These are phyloP conservation scores for Himalopsyche tibetana DNA, from an alignment of 2,888 invertebrate species.

Conservation along the genomic window DNA sequence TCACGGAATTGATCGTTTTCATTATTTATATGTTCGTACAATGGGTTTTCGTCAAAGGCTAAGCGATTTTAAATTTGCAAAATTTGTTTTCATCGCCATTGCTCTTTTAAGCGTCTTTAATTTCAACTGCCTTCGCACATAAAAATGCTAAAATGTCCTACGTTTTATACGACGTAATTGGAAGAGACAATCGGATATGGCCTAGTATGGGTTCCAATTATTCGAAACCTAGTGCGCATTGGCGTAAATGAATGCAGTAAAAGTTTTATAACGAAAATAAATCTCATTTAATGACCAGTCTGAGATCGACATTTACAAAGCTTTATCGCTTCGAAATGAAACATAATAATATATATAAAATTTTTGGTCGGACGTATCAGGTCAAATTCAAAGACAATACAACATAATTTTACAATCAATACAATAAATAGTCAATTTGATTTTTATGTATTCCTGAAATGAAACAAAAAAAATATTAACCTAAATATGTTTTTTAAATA, in stretches of 20 bases:
- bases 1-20: too few species aligned
- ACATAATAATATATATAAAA: neutral
- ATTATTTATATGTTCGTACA: too few species aligned
- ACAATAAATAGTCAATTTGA: too few species aligned
- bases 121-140: conserved; percentile 44
- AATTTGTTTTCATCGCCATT: neutral
- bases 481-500: too few species aligned
- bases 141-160: conserved; percentile 60
- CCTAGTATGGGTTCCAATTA: conserved; percentile 64
- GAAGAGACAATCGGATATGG: conserved; percentile 59
- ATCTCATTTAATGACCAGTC: neutral
- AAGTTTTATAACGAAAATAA: conserved; percentile 10
- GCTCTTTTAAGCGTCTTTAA: conserved; percentile 24
- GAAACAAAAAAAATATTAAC: too few species aligned
- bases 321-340: neutral
- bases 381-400: too few species aligned
- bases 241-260: conserved; percentile 30
- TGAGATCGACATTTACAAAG: neutral
- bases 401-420: too few species aligned
- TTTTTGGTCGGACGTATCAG: neutral
- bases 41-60: conserved; percentile 31
- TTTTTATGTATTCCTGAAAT: too few species aligned
- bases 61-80: conserved; percentile 37
- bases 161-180: conserved; percentile 59
- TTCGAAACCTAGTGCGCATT: conserved; percentile 48